These are phyloP conservation scores for Candoia aspera DNA, from an alignment of 2,113 vertebrate genomes.

Conservation along the genomic window DNA sequence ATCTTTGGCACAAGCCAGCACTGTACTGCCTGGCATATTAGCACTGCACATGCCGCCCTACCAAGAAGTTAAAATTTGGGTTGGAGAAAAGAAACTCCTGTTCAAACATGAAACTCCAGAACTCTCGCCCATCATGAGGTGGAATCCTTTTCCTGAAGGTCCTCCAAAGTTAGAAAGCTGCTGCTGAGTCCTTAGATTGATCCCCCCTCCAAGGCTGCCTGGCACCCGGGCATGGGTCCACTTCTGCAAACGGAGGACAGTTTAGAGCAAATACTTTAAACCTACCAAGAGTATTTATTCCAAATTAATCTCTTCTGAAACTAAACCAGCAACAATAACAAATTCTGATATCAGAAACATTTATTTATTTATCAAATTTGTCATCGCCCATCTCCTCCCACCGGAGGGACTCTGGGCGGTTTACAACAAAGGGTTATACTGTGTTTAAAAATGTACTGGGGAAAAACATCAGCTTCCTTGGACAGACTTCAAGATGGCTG, in stretches of 20 bases:
- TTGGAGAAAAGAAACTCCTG: background rate
- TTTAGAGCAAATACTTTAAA: background rate
- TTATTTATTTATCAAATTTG: too few relatives aligned
- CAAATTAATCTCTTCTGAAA: background rate
- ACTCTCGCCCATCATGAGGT: background rate
- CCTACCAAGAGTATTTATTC: background rate
- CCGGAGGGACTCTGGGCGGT: background rate
- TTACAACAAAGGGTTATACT: background rate
- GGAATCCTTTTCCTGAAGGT: background rate
- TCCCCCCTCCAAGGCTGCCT: background rate
- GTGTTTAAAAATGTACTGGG: too few relatives aligned
- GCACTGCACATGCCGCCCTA: background rate
- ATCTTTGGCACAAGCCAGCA: background rate
- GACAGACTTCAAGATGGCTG: too few relatives aligned
- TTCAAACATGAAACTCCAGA: background rate
- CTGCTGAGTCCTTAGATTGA: background rate
- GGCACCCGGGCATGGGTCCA: background rate
- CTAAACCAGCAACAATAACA: background rate
- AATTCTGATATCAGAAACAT: background rate
- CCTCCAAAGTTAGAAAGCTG: background rate
- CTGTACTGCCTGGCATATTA: background rate
- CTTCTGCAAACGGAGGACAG: background rate
- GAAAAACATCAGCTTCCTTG: too few relatives aligned
- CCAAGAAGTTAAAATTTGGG: background rate
- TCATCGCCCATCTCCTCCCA: too few relatives aligned